Conservation (phyloP, 2,113 vertebrate genomes). For the Campylomormyrus tamandua region DNA sequence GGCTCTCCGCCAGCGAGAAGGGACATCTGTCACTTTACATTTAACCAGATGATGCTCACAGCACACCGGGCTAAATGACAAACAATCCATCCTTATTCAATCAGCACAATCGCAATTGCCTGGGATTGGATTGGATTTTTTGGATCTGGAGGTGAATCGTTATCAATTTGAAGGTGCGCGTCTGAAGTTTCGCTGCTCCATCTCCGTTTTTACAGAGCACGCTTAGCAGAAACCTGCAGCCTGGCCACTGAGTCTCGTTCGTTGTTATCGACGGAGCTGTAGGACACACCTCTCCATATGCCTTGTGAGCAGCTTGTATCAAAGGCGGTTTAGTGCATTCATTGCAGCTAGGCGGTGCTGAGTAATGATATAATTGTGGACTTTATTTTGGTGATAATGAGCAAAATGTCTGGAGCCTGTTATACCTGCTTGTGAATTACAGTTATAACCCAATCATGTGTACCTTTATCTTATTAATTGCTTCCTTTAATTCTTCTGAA, state of each 20-base stretch:
- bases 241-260: neutral
- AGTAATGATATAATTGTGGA: neutral
- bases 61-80: constrained; percentile 51
- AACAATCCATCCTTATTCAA: constrained; percentile 64
- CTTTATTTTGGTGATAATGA: constrained; percentile 1
- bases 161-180: constrained; percentile 50
- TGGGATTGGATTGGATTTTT: constrained; percentile 54
- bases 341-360: neutral
- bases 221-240: neutral
- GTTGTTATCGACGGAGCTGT: neutral
- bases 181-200: constrained; percentile 47
- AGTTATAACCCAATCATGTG: constrained; percentile 1
- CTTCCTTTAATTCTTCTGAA: neutral
- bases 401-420: neutral
- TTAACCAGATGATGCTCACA: constrained; percentile 47
- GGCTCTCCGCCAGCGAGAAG: constrained; percentile 33
- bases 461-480: neutral
- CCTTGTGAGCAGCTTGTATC: neutral
- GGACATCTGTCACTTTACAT: constrained; percentile 59
- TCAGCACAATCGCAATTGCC: constrained; percentile 54
- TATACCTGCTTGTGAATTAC: neutral
- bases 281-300: neutral
- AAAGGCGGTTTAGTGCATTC: neutral
- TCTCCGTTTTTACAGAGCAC: constrained; percentile 21
- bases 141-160: constrained; percentile 51